Percentiles rank a stretch among this genome's conserved stretches.
These are phyloP conservation scores for Ceratina japonica DNA, from an alignment of 1,140 invertebrate genomes.

Conservation along the genomic window DNA sequence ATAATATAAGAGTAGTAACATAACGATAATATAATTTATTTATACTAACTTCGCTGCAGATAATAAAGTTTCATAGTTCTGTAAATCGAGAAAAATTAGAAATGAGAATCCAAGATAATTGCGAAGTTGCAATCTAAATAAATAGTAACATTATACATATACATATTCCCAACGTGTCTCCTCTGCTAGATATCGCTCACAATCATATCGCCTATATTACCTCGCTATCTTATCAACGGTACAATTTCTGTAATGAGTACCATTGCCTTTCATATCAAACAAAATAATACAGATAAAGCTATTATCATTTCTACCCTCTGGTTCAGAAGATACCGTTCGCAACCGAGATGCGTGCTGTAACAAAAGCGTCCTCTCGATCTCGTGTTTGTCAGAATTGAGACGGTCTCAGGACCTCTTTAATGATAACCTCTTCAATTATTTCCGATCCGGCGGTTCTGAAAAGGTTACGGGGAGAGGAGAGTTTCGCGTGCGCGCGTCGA, in stretches of 20 bases:
- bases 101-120: too few species aligned
- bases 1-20: too few species aligned
- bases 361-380: background rate
- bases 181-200: background rate
- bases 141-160: too few species aligned
- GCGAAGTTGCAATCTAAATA: too few species aligned
- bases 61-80: too few species aligned
- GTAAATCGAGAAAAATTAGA: too few species aligned
- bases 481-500: slow-evolving; percentile 9
- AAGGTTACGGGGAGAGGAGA: slow-evolving; percentile 9
- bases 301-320: too few species aligned
- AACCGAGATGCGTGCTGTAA: background rate
- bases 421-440: slow-evolving; percentile 20
- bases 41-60: too few species aligned
- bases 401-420: background rate
- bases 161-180: too few species aligned
- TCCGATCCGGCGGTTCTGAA: background rate
- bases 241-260: background rate
- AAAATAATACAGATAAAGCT: background rate
- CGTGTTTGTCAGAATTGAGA: background rate
- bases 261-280: background rate
- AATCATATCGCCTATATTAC: background rate
- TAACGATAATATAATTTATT: too few species aligned
- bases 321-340: background rate
- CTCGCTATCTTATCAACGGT: background rate